Evolutionary conservation across 1,140 invertebrate species (phyloP), one percentile per base, ranked within the genome.

Genomic region (Zaprionus inermis): DNA sequence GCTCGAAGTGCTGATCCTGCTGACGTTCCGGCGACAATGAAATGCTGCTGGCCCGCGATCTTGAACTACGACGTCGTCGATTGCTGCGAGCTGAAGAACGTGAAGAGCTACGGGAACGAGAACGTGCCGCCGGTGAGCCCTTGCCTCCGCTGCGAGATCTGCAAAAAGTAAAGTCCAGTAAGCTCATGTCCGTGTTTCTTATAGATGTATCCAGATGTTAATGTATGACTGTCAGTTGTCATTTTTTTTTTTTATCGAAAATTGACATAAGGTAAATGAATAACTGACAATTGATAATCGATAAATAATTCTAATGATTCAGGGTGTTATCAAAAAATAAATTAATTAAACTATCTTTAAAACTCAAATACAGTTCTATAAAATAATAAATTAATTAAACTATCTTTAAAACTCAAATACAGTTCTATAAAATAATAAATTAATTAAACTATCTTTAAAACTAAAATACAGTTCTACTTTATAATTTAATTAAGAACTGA

Each of bases 1-100:
- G 95, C 84, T 96, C 95, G 88, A 96, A 96, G 76, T 95, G 94
- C 30, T 94, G 94, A 67, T 90, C 79, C 82, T 94, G 92, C 75
- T 91, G 41, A 66, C 89, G 28, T 73, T 86, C 46, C 64, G 74
- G 28, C 51, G 84, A 44, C 55, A 77, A 12, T 38, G 82, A 59
- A 22, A 70, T 70, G 41, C 66, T 70, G 66, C 72, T 74, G 32
- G 65, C 65, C 9, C 72, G 52, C 0, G 72, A 74, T 7, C 72
- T 58, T 3, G 72, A 58, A 14, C 65, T 56, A 10, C 58, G 72
- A 9, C 59, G 66, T 7, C 66, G 72, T 1, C 72, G 66, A 69
- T 72, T 76, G 36, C 81, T 81, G 49, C 76, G 77, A 0, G 44
- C 72, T 41, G 90, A 83, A 6, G 91, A 92, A 46, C 74, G 74